Conservation (phyloP, 2,797 vertebrate species). For the Manis crassicaudata region DNA sequence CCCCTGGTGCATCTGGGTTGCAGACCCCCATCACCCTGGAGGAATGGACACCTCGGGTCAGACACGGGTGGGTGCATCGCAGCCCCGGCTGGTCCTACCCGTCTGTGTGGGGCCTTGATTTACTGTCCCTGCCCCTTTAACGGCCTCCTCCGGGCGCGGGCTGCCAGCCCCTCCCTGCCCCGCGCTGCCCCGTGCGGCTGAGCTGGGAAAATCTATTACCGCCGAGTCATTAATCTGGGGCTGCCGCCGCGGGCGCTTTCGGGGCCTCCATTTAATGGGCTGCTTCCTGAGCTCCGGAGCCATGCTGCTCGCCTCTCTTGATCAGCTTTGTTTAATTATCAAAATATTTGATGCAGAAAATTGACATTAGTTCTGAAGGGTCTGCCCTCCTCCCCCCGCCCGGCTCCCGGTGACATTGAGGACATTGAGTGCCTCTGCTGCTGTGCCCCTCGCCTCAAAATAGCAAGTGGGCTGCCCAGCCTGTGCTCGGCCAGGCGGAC, state of each 20-base stretch:
- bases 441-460: constrained; percentile 73
- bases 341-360: constrained; percentile 95
- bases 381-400: constrained; percentile 81
- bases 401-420: constrained; percentile 82
- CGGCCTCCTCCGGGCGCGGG: constrained; percentile 80
- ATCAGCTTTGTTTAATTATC: constrained; percentile 94
- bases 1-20: rapidly evolving
- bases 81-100: neutral
- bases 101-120: constrained; percentile 78
- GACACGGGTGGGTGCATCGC: neutral
- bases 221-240: constrained; percentile 90
- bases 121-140: constrained; percentile 87
- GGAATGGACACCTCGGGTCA: neutral
- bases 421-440: constrained; percentile 80
- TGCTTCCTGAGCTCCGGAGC: constrained; percentile 90
- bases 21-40: neutral
- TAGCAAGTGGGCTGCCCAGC: constrained; percentile 29
- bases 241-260: constrained; percentile 88
- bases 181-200: constrained; percentile 84
- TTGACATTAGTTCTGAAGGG: constrained; percentile 90
- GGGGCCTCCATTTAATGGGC: constrained; percentile 91
- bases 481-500: constrained; percentile 41
- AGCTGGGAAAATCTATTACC: constrained; percentile 92
- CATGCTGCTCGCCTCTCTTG: constrained; percentile 88
- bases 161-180: constrained; percentile 68